phyloP scores from a whole-genome alignment of 2,797 vertebrate species.

The Coreius guichenoti region DNA sequence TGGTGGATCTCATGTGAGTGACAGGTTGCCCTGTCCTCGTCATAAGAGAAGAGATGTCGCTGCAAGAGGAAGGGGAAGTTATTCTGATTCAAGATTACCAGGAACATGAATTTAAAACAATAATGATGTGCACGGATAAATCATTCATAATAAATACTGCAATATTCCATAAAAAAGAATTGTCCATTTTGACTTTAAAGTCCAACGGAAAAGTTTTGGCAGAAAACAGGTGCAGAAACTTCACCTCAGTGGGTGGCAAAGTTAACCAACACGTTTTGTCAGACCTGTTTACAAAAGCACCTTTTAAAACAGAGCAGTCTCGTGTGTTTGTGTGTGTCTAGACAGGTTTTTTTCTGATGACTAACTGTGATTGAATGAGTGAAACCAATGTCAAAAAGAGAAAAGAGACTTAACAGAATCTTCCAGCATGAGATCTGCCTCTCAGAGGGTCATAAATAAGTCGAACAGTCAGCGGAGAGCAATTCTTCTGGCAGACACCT shows the following conservation, averaged over 20 bases:
- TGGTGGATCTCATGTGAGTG: too few species aligned
- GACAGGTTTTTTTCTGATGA: constrained; percentile 18
- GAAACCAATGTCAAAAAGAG: constrained; percentile 32
- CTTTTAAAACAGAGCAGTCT: neutral
- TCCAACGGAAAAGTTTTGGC: neutral
- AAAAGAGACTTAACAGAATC: constrained; percentile 34
- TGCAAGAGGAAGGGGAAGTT: too few species aligned
- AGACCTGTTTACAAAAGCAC: constrained; percentile 29
- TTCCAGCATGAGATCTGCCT: constrained; percentile 50
- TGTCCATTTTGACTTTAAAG: neutral
- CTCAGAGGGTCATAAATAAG: constrained; percentile 65
- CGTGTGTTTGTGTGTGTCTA: constrained; percentile 12
- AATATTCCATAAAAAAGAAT: neutral
- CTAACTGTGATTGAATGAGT: constrained; percentile 15
- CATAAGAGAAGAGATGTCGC: too few species aligned
- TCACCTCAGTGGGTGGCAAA: constrained; percentile 38
- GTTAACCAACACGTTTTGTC: constrained; percentile 11
- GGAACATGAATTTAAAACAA: neutral
- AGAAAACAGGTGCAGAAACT: neutral
- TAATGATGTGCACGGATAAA: neutral
- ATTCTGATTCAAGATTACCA: neutral
- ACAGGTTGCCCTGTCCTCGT: too few species aligned
- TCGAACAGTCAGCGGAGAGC: constrained; percentile 64
- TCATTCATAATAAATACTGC: neutral
- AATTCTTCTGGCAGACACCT: constrained; percentile 73